Evolutionary conservation across 2,888 invertebrate genomes (phyloP), one percentile per base, ranked within the genome.

Genomic region (Chrysotoxum bicinctum): DNA sequence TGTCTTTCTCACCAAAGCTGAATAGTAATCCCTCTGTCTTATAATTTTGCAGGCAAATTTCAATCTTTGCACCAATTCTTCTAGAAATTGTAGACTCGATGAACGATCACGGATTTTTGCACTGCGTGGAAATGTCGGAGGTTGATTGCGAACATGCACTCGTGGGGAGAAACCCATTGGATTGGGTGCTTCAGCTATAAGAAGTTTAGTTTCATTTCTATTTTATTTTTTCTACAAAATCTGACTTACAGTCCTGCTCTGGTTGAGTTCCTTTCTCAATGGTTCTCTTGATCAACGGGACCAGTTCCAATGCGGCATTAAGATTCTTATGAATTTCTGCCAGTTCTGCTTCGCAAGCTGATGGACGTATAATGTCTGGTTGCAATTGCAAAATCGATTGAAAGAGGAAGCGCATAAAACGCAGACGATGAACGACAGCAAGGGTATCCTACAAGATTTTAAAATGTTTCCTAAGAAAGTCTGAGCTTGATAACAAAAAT

Each of bases 101-200:
- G 91, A 89, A 12, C 94, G 92, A 56, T 95, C 95, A 88, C 96
- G 96, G 89, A 99, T 98, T 92, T 97, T 96, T 0, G 98, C 98
- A 92, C 98, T 98, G 21, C 99, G 95, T 0, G 99, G 99, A 93
- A 99, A 99, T 19, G 99, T 98, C 0, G 99, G 98, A n/a, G 99
- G 99, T 73, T 99, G 93, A 64, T 98, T 93, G 52, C 98, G 94
- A 92, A 98, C 98, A 93, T 99, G 99, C 54, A 98, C 96, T 92
- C 98, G 95, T 3, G 98, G 98, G 90, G 99, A 98, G 92, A 99
- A 99, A 0, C 99, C 99, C 94, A 97, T 95, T n/a, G 96, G 94
- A 90, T 95, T 95, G 8, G 96, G 95, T 84, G 94, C 94, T 88
- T 96, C 95, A 66, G 91, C 91, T 91, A 56, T n/a, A 78, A 72